Percentiles rank a stretch among this genome's conserved stretches.
Conservation (phyloP, 2,888 invertebrate species). For the Octodonta nipae region DNA sequence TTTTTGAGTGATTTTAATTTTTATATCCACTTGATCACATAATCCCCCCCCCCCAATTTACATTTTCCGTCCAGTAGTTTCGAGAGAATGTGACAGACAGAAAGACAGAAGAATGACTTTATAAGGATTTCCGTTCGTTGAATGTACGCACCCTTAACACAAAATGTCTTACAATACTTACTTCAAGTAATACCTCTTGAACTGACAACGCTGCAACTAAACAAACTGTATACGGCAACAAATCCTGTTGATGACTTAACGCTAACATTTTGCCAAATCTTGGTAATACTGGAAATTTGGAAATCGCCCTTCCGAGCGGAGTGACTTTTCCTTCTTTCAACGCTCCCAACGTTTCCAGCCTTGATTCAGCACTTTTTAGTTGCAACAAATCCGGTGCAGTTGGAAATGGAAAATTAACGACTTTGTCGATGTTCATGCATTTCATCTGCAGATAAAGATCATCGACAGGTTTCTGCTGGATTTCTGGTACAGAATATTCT, state of each 20-base stretch:
- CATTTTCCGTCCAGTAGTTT: too few relatives aligned
- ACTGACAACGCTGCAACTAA: conserved; percentile 88
- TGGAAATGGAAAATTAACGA: conserved; percentile 90
- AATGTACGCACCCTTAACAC: not conserved
- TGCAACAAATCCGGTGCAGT: conserved; percentile 75
- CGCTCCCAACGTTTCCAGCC: conserved; percentile 69
- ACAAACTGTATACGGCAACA: conserved; percentile 76
- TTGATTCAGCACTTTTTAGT: conserved; percentile 59
- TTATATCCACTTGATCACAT: too few relatives aligned
- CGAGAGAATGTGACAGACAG: too few relatives aligned
- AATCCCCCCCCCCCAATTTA: too few relatives aligned
- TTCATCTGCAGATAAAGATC: conserved; percentile 91
- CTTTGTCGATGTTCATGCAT: conserved; percentile 84
- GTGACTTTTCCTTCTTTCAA: conserved; percentile 60
- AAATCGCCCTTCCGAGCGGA: conserved; percentile 63
- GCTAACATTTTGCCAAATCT: conserved; percentile 84
- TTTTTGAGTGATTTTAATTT: too few relatives aligned
- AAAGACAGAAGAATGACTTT: too few relatives aligned
- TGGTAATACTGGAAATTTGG: conserved; percentile 84
- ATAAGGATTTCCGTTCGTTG: too few relatives aligned
- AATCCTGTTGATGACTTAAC: conserved; percentile 71
- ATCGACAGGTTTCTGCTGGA: conserved; percentile 82
- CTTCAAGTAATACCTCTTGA: conserved; percentile 64
- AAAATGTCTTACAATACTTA: conserved; percentile 33
- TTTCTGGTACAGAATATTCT: conserved; percentile 74